Percentiles rank a stretch among this genome's conserved stretches.
Evolutionary conservation across 1,140 invertebrate genomes (phyloP).

Genomic region (Drosophila sp.): DNA sequence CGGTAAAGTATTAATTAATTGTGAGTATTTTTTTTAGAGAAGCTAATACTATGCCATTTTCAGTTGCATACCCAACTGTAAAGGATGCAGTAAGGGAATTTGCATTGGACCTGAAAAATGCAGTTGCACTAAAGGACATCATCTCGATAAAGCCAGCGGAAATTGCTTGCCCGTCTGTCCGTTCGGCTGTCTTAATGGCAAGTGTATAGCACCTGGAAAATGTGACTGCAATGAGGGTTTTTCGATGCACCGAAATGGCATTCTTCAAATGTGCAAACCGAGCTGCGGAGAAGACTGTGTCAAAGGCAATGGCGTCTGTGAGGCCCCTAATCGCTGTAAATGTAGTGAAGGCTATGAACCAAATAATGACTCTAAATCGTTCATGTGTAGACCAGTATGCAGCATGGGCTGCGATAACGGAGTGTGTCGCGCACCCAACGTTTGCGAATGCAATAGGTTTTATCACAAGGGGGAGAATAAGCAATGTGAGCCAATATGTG

Average conservation of each 20-base stretch:
- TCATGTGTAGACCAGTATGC: constrained; percentile 48
- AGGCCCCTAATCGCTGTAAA: constrained; percentile 28
- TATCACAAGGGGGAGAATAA: constrained; percentile 83
- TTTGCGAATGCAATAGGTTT: constrained; percentile 47
- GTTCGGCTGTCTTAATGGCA: constrained; percentile 44
- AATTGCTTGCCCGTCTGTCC: constrained; percentile 49
- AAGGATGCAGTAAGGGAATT: constrained; percentile 37
- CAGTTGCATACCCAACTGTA: constrained; percentile 51
- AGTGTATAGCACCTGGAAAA: constrained; percentile 28
- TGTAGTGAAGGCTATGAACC: constrained; percentile 34
- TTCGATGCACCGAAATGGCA: constrained; percentile 17
- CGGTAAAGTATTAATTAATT: not conserved
- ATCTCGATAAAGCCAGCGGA: constrained; percentile 22
- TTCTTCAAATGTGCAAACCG: constrained; percentile 38
- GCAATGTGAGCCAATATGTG: constrained; percentile 36
- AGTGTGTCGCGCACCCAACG: constrained; percentile 46
- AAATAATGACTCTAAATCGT: constrained; percentile 13
- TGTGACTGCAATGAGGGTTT: constrained; percentile 52
- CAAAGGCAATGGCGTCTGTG: constrained; percentile 25
- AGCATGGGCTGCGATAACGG: constrained; percentile 52
- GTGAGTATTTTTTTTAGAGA: not conserved
- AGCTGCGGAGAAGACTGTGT: constrained; percentile 30
- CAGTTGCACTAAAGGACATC: constrained; percentile 11
- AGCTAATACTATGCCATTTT: not conserved
- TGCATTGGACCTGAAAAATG: constrained; percentile 39